Base-by-base conservation (phyloP, 2,888 invertebrate species). In the Heliothis peltigera region DNA sequence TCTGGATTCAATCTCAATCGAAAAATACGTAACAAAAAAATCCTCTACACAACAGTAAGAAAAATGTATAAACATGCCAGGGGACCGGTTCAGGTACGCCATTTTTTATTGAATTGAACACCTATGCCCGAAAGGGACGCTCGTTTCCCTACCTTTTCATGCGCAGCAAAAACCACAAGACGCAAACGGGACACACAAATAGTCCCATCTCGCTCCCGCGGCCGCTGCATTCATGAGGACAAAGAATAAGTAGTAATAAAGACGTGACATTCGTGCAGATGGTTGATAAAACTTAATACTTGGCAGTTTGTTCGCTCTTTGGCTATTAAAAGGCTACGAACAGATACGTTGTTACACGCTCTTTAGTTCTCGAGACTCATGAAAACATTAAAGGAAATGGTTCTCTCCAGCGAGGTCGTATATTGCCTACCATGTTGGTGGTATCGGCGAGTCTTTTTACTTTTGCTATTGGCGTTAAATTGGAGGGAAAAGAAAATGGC, bases 211-310 rank as follows among this genome's bases (percentile, higher is more conserved):
- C 83, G 64, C 70, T 85, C 81, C 75, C 77, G 47, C 81, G 63
- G 72, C 84, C 87, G 83, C 84, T 91, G 93, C 93, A 93, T 93
- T 91, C 92, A 90, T 84, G 87, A 89, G 90, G 91, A 91, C 94
- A 94, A 94, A 93, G 94, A 93, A 92, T 94, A 94, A 92, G 92
- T 90, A 92, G 91, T 91, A 92, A 93, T 94, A 93, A 91, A 94
- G 93, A 94, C 94, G 94, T 94, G 94, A 94, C 92, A 92, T 87
- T 92, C 90, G 88, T 95, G 91, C 93, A 94, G 92, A 94, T 94
- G 92, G 89, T 92, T 92, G 92, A 92, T 94, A 94, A 94, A 93
- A 92, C 89, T 91, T 92, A 92, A 93, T 92, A 92, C 92, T 91
- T 90, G 87, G 86, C 89, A 92, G 91, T 92, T 93, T 91, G 90